Percentiles rank a stretch among this genome's conserved stretches.
These are phyloP conservation scores for Dasyprocta punctata DNA, from an alignment of 2,113 vertebrate species.

Conservation along the genomic window DNA sequence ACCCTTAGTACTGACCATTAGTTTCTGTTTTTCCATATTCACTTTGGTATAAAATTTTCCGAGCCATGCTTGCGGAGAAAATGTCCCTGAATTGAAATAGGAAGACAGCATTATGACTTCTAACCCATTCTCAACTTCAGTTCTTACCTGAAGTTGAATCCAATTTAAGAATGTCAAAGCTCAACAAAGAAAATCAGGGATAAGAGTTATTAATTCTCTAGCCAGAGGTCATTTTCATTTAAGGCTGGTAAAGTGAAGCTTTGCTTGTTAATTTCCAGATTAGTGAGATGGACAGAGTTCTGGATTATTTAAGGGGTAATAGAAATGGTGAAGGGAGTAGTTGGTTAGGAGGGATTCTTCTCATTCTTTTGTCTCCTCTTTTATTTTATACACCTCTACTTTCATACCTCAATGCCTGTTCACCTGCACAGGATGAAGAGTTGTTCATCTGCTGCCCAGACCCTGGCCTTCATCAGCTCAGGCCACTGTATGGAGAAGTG, in stretches of 20 bases:
- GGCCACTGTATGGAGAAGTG: neutral
- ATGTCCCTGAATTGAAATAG: neutral
- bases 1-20: neutral
- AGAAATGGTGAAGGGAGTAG: conserved; percentile 11
- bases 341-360: neutral
- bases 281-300: neutral
- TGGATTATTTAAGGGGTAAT: neutral
- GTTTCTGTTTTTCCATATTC: neutral
- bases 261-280: conserved; percentile 30
- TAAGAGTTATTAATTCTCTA: conserved; percentile 60
- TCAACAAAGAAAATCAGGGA: conserved; percentile 51
- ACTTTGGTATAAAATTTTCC: conserved; percentile 17
- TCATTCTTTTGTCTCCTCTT: neutral
- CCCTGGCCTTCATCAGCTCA: neutral
- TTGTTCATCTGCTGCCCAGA: neutral
- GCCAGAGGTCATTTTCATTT: conserved; percentile 42
- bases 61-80: conserved; percentile 28
- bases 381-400: neutral
- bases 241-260: conserved; percentile 26
- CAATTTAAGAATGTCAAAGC: conserved; percentile 65
- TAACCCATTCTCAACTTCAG: conserved; percentile 37
- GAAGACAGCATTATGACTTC: conserved; percentile 38
- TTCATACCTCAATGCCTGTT: neutral
- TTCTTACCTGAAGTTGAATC: conserved; percentile 67
- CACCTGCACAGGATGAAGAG: neutral